Conservation (phyloP, 2,888 invertebrate species). For the Quadriops clusia region DNA sequence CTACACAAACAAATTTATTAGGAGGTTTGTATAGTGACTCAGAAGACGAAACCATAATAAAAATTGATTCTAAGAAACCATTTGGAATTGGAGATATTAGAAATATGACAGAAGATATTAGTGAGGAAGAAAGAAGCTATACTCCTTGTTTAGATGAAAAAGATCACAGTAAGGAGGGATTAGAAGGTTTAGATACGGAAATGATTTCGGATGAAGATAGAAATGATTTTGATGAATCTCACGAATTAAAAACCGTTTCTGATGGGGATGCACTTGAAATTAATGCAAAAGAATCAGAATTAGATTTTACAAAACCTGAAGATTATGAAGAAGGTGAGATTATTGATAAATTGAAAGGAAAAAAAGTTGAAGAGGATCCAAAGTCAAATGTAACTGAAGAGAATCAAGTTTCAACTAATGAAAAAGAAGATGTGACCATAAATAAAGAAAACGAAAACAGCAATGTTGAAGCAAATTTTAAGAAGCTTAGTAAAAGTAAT, state of each 20-base stretch:
- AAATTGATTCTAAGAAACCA: slow-evolving; percentile 19
- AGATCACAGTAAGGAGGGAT: slow-evolving; percentile 18
- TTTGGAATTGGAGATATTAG: slow-evolving; percentile 31
- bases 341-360: slow-evolving; percentile 33
- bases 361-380: slow-evolving; percentile 30
- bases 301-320: slow-evolving; percentile 35
- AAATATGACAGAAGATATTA: slow-evolving; percentile 51
- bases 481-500: slow-evolving; percentile 65
- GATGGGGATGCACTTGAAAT: slow-evolving; percentile 36
- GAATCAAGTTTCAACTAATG: slow-evolving; percentile 29
- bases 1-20: slow-evolving; percentile 1
- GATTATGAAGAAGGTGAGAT: slow-evolving; percentile 49
- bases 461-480: slow-evolving; percentile 45
- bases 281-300: slow-evolving; percentile 37
- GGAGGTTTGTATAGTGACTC: slow-evolving; percentile 32
- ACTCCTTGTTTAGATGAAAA: slow-evolving; percentile 62
- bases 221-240: slow-evolving; percentile 49
- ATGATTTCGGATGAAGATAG: slow-evolving; percentile 64
- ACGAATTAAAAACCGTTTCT: slow-evolving; percentile 32
- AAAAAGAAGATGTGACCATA: slow-evolving; percentile 42
- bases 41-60: slow-evolving; percentile 31
- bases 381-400: slow-evolving; percentile 35
- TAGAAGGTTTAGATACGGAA: slow-evolving; percentile 55
- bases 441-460: slow-evolving; percentile 38
- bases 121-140: slow-evolving; percentile 57